Base-by-base conservation (phyloP, 2,797 vertebrate genomes). In the Podarcis lilfordi region DNA sequence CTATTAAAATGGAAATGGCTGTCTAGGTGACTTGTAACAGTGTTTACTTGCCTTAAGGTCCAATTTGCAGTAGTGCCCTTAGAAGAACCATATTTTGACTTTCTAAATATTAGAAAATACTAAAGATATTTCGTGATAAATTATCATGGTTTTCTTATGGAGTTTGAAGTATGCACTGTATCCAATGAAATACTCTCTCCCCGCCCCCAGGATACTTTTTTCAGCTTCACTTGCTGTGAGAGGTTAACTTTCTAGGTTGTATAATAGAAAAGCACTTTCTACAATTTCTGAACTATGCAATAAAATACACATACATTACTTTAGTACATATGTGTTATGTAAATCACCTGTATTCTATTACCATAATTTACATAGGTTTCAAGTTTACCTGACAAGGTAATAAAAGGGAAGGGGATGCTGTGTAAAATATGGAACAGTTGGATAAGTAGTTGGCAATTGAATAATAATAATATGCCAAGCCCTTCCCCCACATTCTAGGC, bases 1-100 rank as follows among this genome's bases (percentile, higher is more conserved):
- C 96, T 69, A 99, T 99, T 95, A 99, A 98, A 96, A 99, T 99
- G 98, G 97, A 99, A 93, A 99, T 99, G 98, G 98, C 99, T 40
- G 97, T 99, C 90, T 99, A 96, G 96, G 87, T 21, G 74, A 27
- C 23, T 80, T 88, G 69, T 43, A 27, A 0, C 6, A 75, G 37
- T 40, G 11, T 76, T 50, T 80, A 72, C 68, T 86, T 88, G 17
- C 64, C 43, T 86, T 40, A 35, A 32, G 37, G 43, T 92, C 76
- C 0, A 75, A 50, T 32, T 59, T 77, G 29, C 10, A 72, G 10
- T 66, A n/a, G 8, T 83, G 21, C n/a, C 15, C 45, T 80, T 75
- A 75, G 87, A 68, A 66, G 59, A 61, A 61, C 17, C 59, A 2
- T 61, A 32, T 69, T 23, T 27, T 77, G 29, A n/a, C 43, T 25